Base-by-base conservation (phyloP, 2,888 invertebrate genomes). In the Beris chalybata region DNA sequence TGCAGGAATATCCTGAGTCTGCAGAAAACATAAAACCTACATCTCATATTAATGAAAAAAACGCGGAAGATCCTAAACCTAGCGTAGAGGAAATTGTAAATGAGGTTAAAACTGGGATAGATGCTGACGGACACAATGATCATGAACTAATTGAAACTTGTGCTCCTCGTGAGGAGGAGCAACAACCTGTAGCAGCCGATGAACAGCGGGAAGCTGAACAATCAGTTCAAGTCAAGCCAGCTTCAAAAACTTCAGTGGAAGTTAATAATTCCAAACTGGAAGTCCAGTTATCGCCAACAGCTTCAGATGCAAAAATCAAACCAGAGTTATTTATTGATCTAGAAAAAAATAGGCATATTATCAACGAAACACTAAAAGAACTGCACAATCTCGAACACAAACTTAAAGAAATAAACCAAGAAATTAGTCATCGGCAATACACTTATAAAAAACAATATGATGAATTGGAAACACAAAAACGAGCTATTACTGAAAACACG, bases 381-480 rank as follows among this genome's bases (percentile, higher is more conserved):
- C 9, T 58, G n/a, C 15, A 9, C 9, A 12, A 4, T 5, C 31
- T 30, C n/a, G 58, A 58, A 29, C 29, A 30, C 5, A 47, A 58
- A 45, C 22, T 58, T 3, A 47, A 45, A 12, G 58, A 58, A 30
- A 9, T 58, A 3, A 47, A 44, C 29, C 45, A 45, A 9, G 13
- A n/a, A 3, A 11, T 45, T 12, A n/a, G 12, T 1, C 44, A 45
- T 12, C 58, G 31, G 9, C 9, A n/a, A 44, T 45, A 45, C n/a
- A 29, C 9, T 4, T 44, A 45, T 12, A 58, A 58, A 12, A n/a
- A 22, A 2, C 29, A 58, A 3, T 6, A 45, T 11, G 45, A 58
- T 30, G 30, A 58, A 22, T 45, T 58, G n/a, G 47, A 58, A 58
- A 45, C 22, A 30, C 58, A 44, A 15, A 45, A 45, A 30, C 13